These are phyloP conservation scores for Busseola fusca DNA, from an alignment of 2,888 invertebrate genomes.

Conservation along the genomic window DNA sequence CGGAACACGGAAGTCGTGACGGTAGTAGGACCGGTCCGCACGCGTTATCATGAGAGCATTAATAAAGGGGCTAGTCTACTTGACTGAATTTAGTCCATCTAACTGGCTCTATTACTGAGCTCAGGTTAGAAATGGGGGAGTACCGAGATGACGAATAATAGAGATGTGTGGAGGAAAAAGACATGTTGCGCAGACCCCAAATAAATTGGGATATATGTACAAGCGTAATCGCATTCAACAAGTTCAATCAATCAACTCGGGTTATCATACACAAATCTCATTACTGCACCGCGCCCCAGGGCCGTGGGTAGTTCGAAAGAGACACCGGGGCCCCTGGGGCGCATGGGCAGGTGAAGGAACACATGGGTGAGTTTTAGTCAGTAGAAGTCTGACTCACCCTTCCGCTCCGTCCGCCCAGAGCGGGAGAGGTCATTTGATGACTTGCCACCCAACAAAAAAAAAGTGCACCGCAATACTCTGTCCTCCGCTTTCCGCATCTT, in stretches of 20 bases:
- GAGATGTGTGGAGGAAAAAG: background rate
- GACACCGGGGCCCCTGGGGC: too few relatives aligned
- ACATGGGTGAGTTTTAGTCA: too few relatives aligned
- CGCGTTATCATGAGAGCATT: constrained; percentile 57
- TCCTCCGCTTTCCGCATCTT: background rate
- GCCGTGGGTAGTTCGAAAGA: too few relatives aligned
- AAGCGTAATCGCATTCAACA: background rate
- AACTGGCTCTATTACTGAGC: background rate
- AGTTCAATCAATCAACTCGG: background rate
- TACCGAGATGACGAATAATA: background rate
- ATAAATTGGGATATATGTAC: too few relatives aligned
- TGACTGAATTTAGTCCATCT: background rate
- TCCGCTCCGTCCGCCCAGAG: too few relatives aligned
- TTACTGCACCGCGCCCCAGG: background rate
- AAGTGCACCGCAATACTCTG: background rate
- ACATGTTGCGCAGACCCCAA: background rate
- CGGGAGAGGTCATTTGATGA: too few relatives aligned
- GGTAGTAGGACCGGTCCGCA: constrained; percentile 67
- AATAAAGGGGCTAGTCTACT: constrained; percentile 30
- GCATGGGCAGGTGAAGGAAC: too few relatives aligned
- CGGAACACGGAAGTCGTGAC: constrained; percentile 80
- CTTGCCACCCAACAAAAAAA: too few relatives aligned
- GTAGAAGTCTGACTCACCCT: too few relatives aligned
- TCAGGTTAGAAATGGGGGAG: background rate
- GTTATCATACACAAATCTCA: background rate